Conservation (phyloP, 2,888 invertebrate species). For the Drosophila cognata region DNA sequence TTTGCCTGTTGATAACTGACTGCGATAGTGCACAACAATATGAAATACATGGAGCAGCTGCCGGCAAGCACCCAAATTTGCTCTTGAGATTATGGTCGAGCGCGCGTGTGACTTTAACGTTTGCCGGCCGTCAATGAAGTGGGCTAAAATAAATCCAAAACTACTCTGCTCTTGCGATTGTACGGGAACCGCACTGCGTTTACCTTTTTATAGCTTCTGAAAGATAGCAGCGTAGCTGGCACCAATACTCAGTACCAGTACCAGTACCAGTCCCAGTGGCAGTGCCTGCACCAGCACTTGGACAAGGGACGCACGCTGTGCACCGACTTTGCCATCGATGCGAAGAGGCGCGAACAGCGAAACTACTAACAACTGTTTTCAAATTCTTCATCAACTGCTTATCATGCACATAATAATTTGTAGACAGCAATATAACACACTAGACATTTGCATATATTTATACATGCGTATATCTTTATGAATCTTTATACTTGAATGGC, state of each 20-base stretch:
- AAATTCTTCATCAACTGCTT: neutral
- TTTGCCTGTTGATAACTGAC: slow-evolving; percentile 47
- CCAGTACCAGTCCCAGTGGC: neutral
- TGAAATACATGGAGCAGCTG: slow-evolving; percentile 7
- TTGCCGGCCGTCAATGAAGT: slow-evolving; percentile 70
- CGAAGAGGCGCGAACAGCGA: neutral
- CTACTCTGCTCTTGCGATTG: slow-evolving; percentile 17
- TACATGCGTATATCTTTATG: neutral
- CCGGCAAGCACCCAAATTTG: slow-evolving; percentile 9
- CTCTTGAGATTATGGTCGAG: slow-evolving; percentile 52
- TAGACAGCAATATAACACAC: neutral
- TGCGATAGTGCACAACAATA: slow-evolving; percentile 35
- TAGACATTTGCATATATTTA: neutral
- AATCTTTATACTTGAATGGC: neutral
- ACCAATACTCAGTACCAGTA: slow-evolving; percentile 4
- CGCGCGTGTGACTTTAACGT: slow-evolving; percentile 57
- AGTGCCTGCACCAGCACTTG: neutral
- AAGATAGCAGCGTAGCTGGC: slow-evolving; percentile 45
- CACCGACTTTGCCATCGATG: neutral
- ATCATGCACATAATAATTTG: neutral
- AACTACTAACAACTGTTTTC: neutral
- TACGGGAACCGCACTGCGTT: slow-evolving; percentile 24
- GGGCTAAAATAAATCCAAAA: slow-evolving; percentile 29
- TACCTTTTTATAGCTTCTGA: slow-evolving; percentile 34
- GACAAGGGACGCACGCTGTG: neutral